Evolutionary conservation across 2,797 vertebrate species (phyloP).

Genomic region (Rallus crepitans): DNA sequence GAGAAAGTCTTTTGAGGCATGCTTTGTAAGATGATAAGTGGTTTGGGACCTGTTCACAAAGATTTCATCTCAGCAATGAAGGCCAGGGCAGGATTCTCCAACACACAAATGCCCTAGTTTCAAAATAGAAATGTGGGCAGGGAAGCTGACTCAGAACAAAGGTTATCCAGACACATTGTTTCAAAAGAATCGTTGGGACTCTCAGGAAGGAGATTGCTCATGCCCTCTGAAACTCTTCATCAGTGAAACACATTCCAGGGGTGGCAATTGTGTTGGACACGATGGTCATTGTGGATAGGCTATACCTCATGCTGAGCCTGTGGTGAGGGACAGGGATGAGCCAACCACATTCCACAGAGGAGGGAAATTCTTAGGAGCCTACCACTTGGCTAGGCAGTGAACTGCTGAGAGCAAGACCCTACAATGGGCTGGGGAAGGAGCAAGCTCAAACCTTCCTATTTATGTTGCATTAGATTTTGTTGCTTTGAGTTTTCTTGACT

Average conservation of each 20-base stretch:
- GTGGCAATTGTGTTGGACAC: accelerated
- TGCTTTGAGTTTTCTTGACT: not conserved
- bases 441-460: not conserved
- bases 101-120: not conserved
- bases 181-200: not conserved
- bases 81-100: not conserved
- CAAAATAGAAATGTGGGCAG: not conserved
- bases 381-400: not conserved
- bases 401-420: not conserved
- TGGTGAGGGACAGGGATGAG: not conserved
- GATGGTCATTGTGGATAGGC: not conserved
- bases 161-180: accelerated
- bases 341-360: not conserved
- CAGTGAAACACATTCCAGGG: not conserved
- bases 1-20: not conserved
- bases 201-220: accelerated
- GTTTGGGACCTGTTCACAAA: not conserved
- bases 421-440: not conserved
- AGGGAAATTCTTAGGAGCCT: not conserved
- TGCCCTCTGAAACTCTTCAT: not conserved
- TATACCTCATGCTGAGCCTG: not conserved
- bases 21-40: not conserved
- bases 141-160: not conserved
- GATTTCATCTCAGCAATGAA: not conserved
- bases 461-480: not conserved